Evolutionary conservation across 92 coral and sea anemone genomes (phyloP).

Genomic region (Parazoanthus atlanticus): DNA sequence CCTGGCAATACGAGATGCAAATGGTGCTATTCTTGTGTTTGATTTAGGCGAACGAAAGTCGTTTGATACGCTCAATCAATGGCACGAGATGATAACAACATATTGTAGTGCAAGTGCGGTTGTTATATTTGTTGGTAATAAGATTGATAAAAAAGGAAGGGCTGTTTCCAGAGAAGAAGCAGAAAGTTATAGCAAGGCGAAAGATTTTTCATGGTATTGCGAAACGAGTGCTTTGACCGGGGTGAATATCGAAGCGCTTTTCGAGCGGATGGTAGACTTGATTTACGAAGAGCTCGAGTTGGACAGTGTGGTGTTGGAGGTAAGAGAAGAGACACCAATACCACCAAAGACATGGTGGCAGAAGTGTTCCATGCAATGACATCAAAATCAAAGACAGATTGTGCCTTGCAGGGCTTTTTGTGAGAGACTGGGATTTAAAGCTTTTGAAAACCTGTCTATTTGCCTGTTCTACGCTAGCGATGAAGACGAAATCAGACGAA

Average conservation of each 20-base stretch:
- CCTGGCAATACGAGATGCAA: neutral
- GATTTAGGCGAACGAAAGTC: constrained; percentile 2
- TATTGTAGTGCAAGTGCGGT: neutral
- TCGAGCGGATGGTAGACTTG: constrained; percentile 25
- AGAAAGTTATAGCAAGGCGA: neutral
- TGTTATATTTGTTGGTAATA: constrained; percentile 25
- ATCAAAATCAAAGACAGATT: neutral
- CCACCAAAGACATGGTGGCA: neutral
- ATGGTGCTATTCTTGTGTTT: constrained; percentile 19
- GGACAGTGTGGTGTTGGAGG: neutral
- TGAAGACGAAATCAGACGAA: too few species aligned
- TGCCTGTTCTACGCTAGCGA: too few species aligned
- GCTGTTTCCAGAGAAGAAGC: constrained; percentile 20
- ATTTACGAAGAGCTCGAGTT: constrained; percentile 18
- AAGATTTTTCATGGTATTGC: neutral
- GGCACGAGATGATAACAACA: neutral
- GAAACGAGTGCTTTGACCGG: constrained; percentile 20
- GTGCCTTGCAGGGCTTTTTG: too few species aligned
- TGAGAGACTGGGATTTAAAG: too few species aligned
- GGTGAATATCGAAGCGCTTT: constrained; percentile 2
- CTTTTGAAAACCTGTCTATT: too few species aligned
- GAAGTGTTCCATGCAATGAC: neutral
- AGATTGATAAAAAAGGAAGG: neutral
- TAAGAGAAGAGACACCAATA: neutral
- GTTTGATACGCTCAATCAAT: constrained; percentile 2